These are phyloP conservation scores for Andrena bucephala DNA, from an alignment of 2,888 invertebrate genomes.

Conservation along the genomic window DNA sequence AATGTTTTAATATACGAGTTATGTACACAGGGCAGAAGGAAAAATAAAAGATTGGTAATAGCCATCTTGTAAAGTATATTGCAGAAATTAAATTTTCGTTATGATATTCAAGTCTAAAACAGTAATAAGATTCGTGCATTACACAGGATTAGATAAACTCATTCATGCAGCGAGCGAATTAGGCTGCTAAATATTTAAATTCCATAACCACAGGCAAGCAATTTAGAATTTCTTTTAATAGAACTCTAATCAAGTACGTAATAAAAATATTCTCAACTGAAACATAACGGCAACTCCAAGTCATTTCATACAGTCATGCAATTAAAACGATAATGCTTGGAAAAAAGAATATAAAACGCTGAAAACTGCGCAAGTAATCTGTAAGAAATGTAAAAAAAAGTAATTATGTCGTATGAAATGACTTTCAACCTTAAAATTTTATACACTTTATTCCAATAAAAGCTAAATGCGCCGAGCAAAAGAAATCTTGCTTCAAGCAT, in stretches of 20 bases:
- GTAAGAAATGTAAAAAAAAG: slow-evolving; percentile 1
- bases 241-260: slow-evolving; percentile 53
- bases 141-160: slow-evolving; percentile 42
- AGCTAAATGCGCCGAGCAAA: slow-evolving; percentile 40
- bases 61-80: slow-evolving; percentile 18
- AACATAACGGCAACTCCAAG: slow-evolving; percentile 63
- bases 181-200: slow-evolving; percentile 77
- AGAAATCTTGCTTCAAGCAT: slow-evolving; percentile 45
- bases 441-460: slow-evolving; percentile 32
- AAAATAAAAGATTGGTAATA: not conserved
- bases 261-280: slow-evolving; percentile 65
- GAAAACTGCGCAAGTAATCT: not conserved
- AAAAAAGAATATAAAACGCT: slow-evolving; percentile 2
- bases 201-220: slow-evolving; percentile 69
- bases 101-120: not conserved
- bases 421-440: slow-evolving; percentile 39
- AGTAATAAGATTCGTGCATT: slow-evolving; percentile 31
- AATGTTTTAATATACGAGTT: not conserved
- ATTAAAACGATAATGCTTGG: slow-evolving; percentile 16
- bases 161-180: slow-evolving; percentile 78
- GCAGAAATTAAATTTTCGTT: slow-evolving; percentile 8
- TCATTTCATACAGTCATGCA: slow-evolving; percentile 64
- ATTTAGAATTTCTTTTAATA: slow-evolving; percentile 63
- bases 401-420: slow-evolving; percentile 47
- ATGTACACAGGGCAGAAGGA: not conserved